A percentile compares a stretch with the other conserved stretches of the same genome.
phyloP scores from a whole-genome alignment of 2,113 vertebrate species.

The Notothenia rossii region DNA sequence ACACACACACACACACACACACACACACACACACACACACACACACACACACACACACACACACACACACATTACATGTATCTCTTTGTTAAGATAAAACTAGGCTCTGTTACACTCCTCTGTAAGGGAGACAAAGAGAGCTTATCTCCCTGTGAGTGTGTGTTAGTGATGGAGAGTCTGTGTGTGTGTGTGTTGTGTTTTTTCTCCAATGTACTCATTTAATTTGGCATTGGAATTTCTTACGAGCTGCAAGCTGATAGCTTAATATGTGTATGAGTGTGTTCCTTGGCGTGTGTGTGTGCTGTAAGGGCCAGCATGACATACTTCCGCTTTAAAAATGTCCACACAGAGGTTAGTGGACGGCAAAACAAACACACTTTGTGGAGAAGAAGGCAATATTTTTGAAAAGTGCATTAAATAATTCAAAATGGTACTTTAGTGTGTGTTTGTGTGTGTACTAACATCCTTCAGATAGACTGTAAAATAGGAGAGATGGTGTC shows the following conservation, averaged over 20 bases:
- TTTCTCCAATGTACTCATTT: too few relatives aligned
- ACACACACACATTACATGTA: slow-evolving; percentile 56
- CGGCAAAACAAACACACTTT: neutral
- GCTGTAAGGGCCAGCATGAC: slow-evolving; percentile 37
- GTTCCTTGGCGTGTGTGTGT: neutral
- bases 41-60: slow-evolving; percentile 4
- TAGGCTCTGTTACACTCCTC: slow-evolving; percentile 72
- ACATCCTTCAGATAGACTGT: slow-evolving; percentile 43
- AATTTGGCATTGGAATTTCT: too few relatives aligned
- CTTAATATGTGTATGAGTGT: too few relatives aligned
- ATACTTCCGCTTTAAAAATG: slow-evolving; percentile 38
- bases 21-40: slow-evolving; percentile 21
- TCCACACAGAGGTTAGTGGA: neutral
- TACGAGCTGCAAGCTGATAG: too few relatives aligned
- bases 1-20: slow-evolving; percentile 38
- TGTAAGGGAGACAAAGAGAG: slow-evolving; percentile 73
- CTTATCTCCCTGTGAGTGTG: slow-evolving; percentile 57
- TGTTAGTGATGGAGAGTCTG: neutral
- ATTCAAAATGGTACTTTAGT: neutral
- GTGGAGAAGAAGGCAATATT: neutral
- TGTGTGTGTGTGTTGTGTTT: neutral
- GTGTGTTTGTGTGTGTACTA: neutral
- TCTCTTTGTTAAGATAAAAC: slow-evolving; percentile 80
- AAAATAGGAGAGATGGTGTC: neutral
- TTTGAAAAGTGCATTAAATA: too few relatives aligned